Evolutionary conservation across 1,140 invertebrate genomes (phyloP), one percentile per base, ranked within the genome.

Genomic region (Tetramorium simillimum): DNA sequence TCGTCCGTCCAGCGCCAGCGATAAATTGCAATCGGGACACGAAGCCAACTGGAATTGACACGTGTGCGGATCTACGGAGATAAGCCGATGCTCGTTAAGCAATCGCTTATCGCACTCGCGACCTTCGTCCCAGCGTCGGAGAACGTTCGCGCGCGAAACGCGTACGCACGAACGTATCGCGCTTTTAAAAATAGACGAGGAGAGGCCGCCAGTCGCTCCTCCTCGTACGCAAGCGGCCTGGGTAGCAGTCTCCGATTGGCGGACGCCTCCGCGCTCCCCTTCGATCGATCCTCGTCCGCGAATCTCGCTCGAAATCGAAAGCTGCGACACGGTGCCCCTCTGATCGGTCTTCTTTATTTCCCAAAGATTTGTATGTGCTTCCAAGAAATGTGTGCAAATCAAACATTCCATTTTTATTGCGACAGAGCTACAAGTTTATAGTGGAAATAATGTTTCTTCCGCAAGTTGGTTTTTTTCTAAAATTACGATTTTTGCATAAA

Each of bases 81-180:
- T 46, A 46, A 46, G 3, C 46, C 40, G 40, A 10, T 10, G 9
- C 33, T 33, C 3, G 33, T 33, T 33, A 0, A 33, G 40, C 10
- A 43, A 43, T 43, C 28, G 1, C 14, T 18, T 4, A n/a, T n/a
- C n/a, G n/a, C 33, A 28, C 43, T 16, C 21, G 5, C 43, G 43
- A 77, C 12, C 18, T 77, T 63, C 18, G 40, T n/a, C 6, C 6
- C 18, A 12, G 14, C 28, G 24, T 73, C 21, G 70, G 24, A n/a
- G 33, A 40, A 33, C 21, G n/a, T 76, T 43, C 16, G 73, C 56
- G 49, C 77, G 77, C 78, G 78, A 81, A 81, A 40, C 18, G 63
- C 16, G 16, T 16, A 33, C 14, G 58, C 53, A 18, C 76, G 65
- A 33, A 33, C 24, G 76, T 46, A 24, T n/a, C 3, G 16, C n/a